phyloP scores from a whole-genome alignment of 2,888 invertebrate species.

The Operophtera brumata region DNA sequence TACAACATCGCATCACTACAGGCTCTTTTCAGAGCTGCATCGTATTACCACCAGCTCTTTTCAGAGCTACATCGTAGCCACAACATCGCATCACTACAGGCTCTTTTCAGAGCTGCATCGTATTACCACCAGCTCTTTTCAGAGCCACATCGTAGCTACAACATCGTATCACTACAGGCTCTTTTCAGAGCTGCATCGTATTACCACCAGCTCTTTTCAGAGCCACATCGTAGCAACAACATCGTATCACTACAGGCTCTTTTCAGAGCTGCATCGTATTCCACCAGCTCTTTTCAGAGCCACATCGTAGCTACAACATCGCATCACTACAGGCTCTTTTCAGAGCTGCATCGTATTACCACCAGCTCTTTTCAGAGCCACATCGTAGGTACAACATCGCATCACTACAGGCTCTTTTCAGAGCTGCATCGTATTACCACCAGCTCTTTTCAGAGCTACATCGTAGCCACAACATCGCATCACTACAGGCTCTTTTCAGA shows the following conservation, averaged over 20 bases:
- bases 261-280: not conserved
- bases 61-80: not conserved
- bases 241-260: not conserved
- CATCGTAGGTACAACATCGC: not conserved
- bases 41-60: not conserved
- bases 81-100: not conserved
- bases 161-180: not conserved
- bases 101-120: not conserved
- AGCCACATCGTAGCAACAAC: not conserved
- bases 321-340: not conserved
- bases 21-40: not conserved
- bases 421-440: not conserved
- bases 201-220: conserved; percentile 3
- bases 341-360: not conserved
- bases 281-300: not conserved
- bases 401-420: conserved; percentile 1
- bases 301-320: not conserved
- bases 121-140: not conserved
- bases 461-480: not conserved
- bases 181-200: not conserved
- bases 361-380: conserved; percentile 2
- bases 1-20: not conserved
- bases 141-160: not conserved
- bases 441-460: not conserved
- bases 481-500: not conserved